These are phyloP conservation scores for Tortricodes alternella DNA, from an alignment of 2,888 invertebrate species.

Conservation along the genomic window DNA sequence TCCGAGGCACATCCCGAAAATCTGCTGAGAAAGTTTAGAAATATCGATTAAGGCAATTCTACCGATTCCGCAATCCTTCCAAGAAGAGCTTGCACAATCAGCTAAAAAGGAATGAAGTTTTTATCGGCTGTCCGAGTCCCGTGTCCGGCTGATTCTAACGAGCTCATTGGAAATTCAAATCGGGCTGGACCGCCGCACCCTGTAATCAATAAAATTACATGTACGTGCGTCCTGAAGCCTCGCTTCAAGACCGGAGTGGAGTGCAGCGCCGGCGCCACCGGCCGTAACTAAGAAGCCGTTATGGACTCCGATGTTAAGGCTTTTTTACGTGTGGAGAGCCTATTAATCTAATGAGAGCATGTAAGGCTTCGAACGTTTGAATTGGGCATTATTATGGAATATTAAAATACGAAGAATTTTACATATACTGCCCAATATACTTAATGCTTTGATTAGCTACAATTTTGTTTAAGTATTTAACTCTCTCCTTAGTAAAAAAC, in stretches of 20 bases:
- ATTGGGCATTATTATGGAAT: too few species aligned
- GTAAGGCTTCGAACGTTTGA: constrained; percentile 30
- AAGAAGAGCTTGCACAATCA: constrained; percentile 50
- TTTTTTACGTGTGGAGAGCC: background rate
- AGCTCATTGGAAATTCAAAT: constrained; percentile 83
- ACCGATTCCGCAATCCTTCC: constrained; percentile 49
- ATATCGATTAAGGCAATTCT: constrained; percentile 55
- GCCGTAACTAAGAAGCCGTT: constrained; percentile 25
- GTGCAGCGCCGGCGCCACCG: constrained; percentile 17
- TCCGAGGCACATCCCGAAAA: background rate
- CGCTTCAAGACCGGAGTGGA: constrained; percentile 43
- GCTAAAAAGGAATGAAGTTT: constrained; percentile 67
- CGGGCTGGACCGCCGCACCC: constrained; percentile 69
- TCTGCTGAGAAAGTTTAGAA: constrained; percentile 32
- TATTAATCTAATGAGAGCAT: constrained; percentile 49
- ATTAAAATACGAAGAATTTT: too few species aligned
- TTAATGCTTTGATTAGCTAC: background rate
- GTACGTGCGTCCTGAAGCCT: constrained; percentile 75
- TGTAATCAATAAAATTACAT: constrained; percentile 81
- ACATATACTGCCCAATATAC: too few species aligned
- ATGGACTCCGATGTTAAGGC: constrained; percentile 1
- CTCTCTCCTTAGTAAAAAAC: background rate
- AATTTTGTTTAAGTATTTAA: background rate
- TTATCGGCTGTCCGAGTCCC: constrained; percentile 63
- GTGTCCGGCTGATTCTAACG: constrained; percentile 71